These are phyloP conservation scores for Trypoxylus dichotomus DNA, from an alignment of 1,140 invertebrate genomes.

Conservation along the genomic window DNA sequence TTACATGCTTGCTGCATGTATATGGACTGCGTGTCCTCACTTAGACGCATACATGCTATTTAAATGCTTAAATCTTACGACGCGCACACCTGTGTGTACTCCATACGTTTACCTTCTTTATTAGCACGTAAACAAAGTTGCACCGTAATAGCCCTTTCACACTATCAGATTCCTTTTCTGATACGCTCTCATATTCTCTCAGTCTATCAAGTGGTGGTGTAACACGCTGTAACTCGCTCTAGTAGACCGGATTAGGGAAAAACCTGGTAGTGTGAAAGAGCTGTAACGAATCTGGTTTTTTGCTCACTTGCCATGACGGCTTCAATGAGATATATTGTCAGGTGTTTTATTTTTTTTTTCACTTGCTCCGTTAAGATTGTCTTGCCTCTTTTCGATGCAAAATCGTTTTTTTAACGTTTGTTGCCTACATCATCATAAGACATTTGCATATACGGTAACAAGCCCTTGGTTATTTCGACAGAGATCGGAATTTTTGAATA, in stretches of 20 bases:
- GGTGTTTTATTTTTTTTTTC: slow-evolving; percentile 22
- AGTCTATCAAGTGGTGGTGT: too few species aligned
- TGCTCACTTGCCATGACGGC: slow-evolving; percentile 22
- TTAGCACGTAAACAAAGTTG: slow-evolving; percentile 27
- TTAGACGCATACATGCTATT: neutral
- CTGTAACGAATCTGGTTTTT: slow-evolving; percentile 28
- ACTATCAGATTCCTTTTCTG: too few species aligned
- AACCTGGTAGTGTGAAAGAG: too few species aligned
- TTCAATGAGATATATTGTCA: slow-evolving; percentile 3
- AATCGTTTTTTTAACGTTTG: neutral
- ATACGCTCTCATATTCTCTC: too few species aligned
- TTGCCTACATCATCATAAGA: too few species aligned
- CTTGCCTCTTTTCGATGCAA: neutral
- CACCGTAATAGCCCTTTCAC: neutral
- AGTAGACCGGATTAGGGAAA: too few species aligned
- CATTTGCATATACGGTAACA: too few species aligned
- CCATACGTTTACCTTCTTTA: slow-evolving; percentile 28
- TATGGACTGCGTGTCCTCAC: neutral
- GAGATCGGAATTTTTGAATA: too few species aligned
- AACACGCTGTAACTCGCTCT: too few species aligned
- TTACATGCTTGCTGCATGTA: neutral
- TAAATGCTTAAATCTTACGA: neutral
- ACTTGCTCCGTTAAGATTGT: neutral
- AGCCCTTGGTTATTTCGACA: too few species aligned
- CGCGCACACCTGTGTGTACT: slow-evolving; percentile 24